Conservation (phyloP, 2,113 vertebrate genomes). For the Donacobius atricapilla region DNA sequence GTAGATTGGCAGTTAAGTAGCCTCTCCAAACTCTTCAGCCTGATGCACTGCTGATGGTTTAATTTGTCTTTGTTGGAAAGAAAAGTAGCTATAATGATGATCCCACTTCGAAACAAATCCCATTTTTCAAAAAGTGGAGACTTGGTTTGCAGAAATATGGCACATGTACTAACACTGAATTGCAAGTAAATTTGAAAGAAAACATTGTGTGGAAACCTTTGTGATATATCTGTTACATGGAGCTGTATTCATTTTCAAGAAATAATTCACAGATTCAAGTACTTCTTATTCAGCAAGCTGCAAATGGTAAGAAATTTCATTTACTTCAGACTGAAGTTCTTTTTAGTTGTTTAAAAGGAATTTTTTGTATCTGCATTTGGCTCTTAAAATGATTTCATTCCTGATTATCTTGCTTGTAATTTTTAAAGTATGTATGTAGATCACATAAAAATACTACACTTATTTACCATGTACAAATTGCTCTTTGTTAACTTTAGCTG, state of each 20-base stretch:
- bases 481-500: not conserved
- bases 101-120: not conserved
- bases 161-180: not conserved
- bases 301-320: not conserved
- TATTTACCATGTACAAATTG: not conserved
- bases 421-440: not conserved
- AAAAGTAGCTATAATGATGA: not conserved
- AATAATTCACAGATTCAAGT: not conserved
- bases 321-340: not conserved
- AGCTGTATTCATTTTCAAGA: not conserved
- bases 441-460: not conserved
- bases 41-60: not conserved
- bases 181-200: conserved; percentile 5
- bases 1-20: not conserved
- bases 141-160: not conserved
- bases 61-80: not conserved
- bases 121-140: not conserved
- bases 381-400: not conserved
- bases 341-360: not conserved
- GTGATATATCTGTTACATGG: not conserved
- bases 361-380: not conserved
- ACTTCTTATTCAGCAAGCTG: not conserved
- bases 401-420: not conserved
- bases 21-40: not conserved
- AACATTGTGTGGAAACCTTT: not conserved